These are phyloP conservation scores for Hyla sarda DNA, from an alignment of 2,113 vertebrate genomes.

Conservation along the genomic window DNA sequence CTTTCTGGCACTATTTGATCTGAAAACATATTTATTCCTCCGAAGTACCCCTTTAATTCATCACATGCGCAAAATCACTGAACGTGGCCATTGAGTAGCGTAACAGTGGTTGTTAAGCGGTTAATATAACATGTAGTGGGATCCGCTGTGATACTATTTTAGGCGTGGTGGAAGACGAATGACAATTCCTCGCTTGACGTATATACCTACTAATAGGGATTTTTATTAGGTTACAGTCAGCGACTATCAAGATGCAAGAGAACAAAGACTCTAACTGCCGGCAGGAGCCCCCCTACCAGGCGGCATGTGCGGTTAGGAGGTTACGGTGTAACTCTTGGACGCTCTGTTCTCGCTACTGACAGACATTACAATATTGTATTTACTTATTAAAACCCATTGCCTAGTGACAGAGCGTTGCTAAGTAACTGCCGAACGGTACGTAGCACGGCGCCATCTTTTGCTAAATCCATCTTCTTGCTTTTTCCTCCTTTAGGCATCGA, in stretches of 20 bases:
- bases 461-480: conserved; percentile 36
- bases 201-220: not conserved
- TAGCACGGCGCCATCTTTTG: conserved; percentile 14
- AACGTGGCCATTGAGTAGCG: too few relatives aligned
- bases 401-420: conserved; percentile 57
- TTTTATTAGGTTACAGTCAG: not conserved
- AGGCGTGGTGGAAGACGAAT: not conserved
- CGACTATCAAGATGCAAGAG: not conserved
- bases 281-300: not conserved
- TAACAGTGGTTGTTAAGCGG: too few relatives aligned
- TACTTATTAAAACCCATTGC: conserved; percentile 52
- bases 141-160: not conserved
- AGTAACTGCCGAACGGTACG: conserved; percentile 51
- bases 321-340: conserved; percentile 24
- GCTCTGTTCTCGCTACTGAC: conserved; percentile 13
- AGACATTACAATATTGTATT: conserved; percentile 49
- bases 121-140: too few relatives aligned
- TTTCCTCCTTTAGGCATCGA: conserved; percentile 22
- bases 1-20: too few relatives aligned
- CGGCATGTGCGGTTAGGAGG: not conserved
- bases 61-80: too few relatives aligned
- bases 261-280: not conserved
- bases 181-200: not conserved
- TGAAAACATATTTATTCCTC: too few relatives aligned
- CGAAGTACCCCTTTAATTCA: too few relatives aligned